Percentiles rank a stretch among this genome's conserved stretches.
Evolutionary conservation across 1,140 invertebrate genomes (phyloP).

Genomic region (Drosophila serrata): DNA sequence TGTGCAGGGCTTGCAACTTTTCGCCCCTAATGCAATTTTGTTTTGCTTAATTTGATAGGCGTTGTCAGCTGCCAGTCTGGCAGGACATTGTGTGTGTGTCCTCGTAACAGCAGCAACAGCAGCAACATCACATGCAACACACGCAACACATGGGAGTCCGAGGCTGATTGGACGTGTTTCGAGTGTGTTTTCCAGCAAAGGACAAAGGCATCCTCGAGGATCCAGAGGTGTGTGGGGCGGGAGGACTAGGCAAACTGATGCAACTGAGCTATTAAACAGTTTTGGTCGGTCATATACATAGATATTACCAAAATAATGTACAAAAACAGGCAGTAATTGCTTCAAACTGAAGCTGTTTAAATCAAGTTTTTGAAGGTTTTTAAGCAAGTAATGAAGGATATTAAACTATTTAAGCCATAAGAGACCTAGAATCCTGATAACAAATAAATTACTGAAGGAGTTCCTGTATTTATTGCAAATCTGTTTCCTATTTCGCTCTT

Average conservation of each 20-base stretch:
- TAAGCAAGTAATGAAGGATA: too few relatives aligned
- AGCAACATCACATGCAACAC: background rate
- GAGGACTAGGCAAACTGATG: slow-evolving; percentile 5
- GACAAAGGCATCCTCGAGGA: slow-evolving; percentile 21
- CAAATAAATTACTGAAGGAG: too few relatives aligned
- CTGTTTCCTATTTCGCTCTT: background rate
- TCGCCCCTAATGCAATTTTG: slow-evolving; percentile 80
- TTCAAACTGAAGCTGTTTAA: background rate
- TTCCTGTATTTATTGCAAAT: background rate
- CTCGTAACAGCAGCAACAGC: slow-evolving; percentile 26
- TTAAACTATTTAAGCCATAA: too few relatives aligned
- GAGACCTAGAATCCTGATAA: too few relatives aligned
- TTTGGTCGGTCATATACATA: slow-evolving; percentile 1
- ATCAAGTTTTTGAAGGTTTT: background rate
- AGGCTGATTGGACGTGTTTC: slow-evolving; percentile 41
- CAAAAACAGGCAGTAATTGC: background rate
- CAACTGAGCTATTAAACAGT: slow-evolving; percentile 28
- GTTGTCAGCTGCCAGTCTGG: slow-evolving; percentile 76
- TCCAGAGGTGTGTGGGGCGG: slow-evolving; percentile 1
- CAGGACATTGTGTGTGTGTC: slow-evolving; percentile 42
- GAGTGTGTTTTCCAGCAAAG: slow-evolving; percentile 37
- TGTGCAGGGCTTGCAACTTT: slow-evolving; percentile 58
- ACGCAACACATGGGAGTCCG: slow-evolving; percentile 24
- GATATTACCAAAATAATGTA: slow-evolving; percentile 27
- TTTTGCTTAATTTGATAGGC: slow-evolving; percentile 83